A percentile compares a stretch with the other conserved stretches of the same genome.
phyloP scores from a whole-genome alignment of 2,888 invertebrate genomes.

The Lycophotia porphyrea region DNA sequence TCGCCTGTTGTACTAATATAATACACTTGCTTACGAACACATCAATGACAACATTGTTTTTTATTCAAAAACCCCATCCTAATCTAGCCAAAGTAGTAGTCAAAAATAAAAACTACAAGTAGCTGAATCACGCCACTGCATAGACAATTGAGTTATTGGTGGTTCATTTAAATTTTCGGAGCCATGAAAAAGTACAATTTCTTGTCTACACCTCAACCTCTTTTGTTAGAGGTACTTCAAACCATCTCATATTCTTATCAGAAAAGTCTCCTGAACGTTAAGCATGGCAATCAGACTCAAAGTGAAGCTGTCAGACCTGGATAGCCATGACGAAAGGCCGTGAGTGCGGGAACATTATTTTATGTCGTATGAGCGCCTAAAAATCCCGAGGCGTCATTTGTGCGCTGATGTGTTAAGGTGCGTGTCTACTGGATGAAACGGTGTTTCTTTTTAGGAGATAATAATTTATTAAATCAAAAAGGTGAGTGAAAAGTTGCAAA shows the following conservation, averaged over 20 bases:
- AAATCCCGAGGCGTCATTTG: conserved; percentile 51
- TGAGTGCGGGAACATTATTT: conserved; percentile 51
- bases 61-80: too few species aligned
- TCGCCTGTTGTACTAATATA: too few species aligned
- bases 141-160: too few species aligned
- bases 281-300: conserved; percentile 48
- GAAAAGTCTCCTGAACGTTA: conserved; percentile 29
- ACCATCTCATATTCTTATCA: conserved; percentile 49
- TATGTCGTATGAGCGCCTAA: conserved; percentile 50
- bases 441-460: not conserved
- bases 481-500: not conserved
- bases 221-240: conserved; percentile 1
- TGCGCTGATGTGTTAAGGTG: conserved; percentile 43
- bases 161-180: not conserved
- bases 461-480: not conserved
- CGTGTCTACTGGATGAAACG: not conserved
- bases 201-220: not conserved
- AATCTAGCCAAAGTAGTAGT: too few species aligned
- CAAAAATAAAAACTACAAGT: too few species aligned
- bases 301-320: conserved; percentile 55
- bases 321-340: conserved; percentile 49
- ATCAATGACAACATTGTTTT: too few species aligned
- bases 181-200: not conserved
- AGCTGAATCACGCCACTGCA: too few species aligned
- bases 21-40: too few species aligned